Evolutionary conservation across 2,888 invertebrate genomes (phyloP).

Genomic region (Eretmocerus hayati): DNA sequence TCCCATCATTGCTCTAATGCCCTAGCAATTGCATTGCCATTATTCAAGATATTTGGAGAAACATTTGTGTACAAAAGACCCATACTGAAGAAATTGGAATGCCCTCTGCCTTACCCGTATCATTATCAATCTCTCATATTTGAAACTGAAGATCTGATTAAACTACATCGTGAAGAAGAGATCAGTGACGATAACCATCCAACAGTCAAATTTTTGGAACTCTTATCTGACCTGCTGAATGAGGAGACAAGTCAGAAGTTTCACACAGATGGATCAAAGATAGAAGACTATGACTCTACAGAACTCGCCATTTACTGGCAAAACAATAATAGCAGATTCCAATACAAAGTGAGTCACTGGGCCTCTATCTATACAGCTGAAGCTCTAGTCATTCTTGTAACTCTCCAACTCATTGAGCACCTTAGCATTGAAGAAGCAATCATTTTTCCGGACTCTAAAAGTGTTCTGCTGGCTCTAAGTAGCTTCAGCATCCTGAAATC

Average conservation of each 20-base stretch:
- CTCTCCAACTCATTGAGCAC: not conserved
- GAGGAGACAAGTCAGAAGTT: not conserved
- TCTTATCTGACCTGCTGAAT: not conserved
- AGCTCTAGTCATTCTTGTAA: not conserved
- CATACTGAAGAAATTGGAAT: not conserved
- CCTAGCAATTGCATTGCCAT: not conserved
- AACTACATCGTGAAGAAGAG: not conserved
- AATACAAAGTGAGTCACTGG: not conserved
- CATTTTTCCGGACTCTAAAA: constrained; percentile 1
- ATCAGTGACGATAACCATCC: not conserved
- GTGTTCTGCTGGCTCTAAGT: no score
- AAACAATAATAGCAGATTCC: no score
- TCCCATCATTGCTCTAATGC: not conserved
- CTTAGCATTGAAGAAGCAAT: not conserved
- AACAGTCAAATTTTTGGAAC: not conserved
- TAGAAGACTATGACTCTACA: not conserved
- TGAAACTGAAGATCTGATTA: not conserved
- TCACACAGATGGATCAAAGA: constrained; percentile 1
- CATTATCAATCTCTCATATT: not conserved
- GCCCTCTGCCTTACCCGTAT: not conserved
- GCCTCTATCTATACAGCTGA: constrained; percentile 5
- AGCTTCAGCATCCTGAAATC: no score
- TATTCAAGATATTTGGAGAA: not conserved
- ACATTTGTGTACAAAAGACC: not conserved
- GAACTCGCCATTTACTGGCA: not conserved